phyloP scores from a whole-genome alignment of 2,113 vertebrate genomes.

The Mastomys coucha region DNA sequence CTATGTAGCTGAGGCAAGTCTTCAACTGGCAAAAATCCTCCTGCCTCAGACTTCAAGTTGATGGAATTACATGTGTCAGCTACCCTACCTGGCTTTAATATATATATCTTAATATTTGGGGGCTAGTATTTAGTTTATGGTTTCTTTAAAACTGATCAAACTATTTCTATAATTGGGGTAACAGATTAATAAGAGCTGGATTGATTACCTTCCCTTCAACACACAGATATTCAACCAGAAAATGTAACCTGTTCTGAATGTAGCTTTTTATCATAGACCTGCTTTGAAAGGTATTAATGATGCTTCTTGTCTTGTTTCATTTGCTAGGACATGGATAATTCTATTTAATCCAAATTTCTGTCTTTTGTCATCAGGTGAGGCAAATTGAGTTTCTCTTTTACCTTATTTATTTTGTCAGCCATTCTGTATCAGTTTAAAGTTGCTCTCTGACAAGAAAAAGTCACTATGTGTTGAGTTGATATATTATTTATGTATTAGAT shows the following conservation, averaged over 20 bases:
- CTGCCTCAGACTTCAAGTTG: neutral
- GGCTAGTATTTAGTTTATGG: neutral
- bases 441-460: constrained; percentile 65
- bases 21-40: neutral
- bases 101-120: neutral
- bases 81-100: neutral
- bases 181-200: neutral
- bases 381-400: constrained; percentile 76
- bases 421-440: constrained; percentile 68
- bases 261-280: constrained; percentile 28
- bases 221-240: constrained; percentile 12
- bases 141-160: neutral
- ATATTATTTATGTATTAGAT: constrained; percentile 75
- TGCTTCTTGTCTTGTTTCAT: constrained; percentile 27
- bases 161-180: constrained; percentile 52
- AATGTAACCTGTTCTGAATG: neutral
- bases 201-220: constrained; percentile 40
- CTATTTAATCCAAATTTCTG: constrained; percentile 64
- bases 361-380: constrained; percentile 69
- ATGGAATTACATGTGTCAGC: neutral
- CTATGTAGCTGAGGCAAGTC: neutral
- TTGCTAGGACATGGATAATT: constrained; percentile 62
- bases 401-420: constrained; percentile 70
- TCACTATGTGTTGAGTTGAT: constrained; percentile 75
- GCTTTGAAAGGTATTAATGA: constrained; percentile 52